Base-by-base conservation (phyloP, 1,140 invertebrate genomes). In the Trachymyrmex cornetzi region DNA sequence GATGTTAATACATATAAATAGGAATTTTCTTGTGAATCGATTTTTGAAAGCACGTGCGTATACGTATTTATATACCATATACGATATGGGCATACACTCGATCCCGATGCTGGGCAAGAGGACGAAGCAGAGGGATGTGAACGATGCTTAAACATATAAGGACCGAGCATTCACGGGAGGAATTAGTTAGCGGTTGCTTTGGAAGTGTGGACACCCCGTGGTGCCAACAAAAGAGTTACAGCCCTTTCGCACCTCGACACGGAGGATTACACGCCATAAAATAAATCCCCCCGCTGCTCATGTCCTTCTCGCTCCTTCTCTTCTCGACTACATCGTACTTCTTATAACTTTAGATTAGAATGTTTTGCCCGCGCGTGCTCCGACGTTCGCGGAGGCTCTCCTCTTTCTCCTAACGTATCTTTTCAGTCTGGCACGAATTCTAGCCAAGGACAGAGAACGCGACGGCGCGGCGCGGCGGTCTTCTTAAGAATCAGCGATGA, bases 231-330 rank as follows among this genome's bases (percentile, higher is more conserved):
- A 95, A 95, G 94, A 94, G 93, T 94, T 94, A 94, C 92, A 90
- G 86, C 91, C 91, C 92, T 92, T 95, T 95, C 94, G 94, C 94
- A 94, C 94, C 94, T 95, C 94, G 59, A 94, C 93, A 94, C 91
- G 92, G 94, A 91, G 91, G 93, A 95, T 95, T 95, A 94, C 93
- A 94, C 92, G 92, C 93, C 94, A 93, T 94, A 94, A 94, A 95
- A 92, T 94, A 95, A 95, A 94, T 87, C 88, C 92, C 91, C 91
- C 90, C 85, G 89, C 85, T 55, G 86, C 77, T 69, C n/a, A 7
- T 19, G 19, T 67, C 50, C 38, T 19, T 19, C 30, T 16, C 24
- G 34, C 44, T 27, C 44, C 50, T 57, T 44, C 61, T 67, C 80
- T 24, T 38, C 59, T 55, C 71, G 57, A 50, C n/a, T n/a, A n/a